Evolutionary conservation across 2,888 invertebrate species (phyloP), one percentile per base, ranked within the genome.

Genomic region (Leptarthrus brevirostris): DNA sequence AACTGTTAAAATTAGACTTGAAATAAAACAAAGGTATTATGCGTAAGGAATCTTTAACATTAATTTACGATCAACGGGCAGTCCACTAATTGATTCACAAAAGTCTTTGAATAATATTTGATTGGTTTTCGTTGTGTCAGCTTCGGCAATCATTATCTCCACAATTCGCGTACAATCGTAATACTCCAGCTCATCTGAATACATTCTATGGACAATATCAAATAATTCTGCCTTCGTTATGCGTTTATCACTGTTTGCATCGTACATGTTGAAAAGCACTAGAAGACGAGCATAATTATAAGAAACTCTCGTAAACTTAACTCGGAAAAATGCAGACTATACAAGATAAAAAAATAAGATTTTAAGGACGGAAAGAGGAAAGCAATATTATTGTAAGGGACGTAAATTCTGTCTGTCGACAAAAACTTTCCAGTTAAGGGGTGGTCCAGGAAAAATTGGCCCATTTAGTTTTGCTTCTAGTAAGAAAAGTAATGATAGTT

Each of bases 201-300:
- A 71, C 54, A 71, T 54, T 56, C 34, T 36, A 16, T 54, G 36
- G 4, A 56, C 26, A 14, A 54, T 40, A 18, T 54, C 22, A 26
- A 52, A 36, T 1, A 71, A n/a, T 22, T 71, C 71, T 5, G 54
- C 54, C 18, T 22, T 24, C 12, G 54, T 40, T 24, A 71, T 71
- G 2, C n/a, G 0, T 5, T 52, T 52, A 16, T 36, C 40, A 16
- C n/a, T 12, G 18, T 44, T 54, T 16, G 12, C 18, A 22, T 54
- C 26, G 10, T 54, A 71, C 54, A 71, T 54, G 8, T 44, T 54
- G 54, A 54, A 71, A 2, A 71, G 40, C 34, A 71, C 71, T 71
- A 18, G n/a, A 61, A 12, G 14, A 20, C 14, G 16, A 14, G 6
- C 14, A n/a, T 5, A 18, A 24, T 3, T 40, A 40, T 22, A 20